Conservation (phyloP, 2,113 vertebrate species). For the Seriola quinqueradiata region DNA sequence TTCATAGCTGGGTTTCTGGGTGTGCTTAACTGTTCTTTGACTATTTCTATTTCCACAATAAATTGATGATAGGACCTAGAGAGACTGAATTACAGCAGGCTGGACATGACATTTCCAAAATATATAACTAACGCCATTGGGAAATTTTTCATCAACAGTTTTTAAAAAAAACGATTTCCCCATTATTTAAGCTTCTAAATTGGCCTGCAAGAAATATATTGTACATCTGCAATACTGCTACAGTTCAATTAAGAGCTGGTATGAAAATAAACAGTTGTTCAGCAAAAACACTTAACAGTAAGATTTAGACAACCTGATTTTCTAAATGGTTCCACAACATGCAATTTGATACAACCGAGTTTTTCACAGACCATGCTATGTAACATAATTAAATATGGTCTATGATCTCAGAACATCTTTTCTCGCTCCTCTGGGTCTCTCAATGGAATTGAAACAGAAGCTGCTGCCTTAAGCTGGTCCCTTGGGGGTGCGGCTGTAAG, state of each 20-base stretch:
- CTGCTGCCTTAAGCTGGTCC: slow-evolving; percentile 76
- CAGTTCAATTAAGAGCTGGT: background rate
- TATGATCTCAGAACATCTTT: slow-evolving; percentile 63
- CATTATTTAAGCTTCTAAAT: background rate
- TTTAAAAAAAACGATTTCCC: background rate
- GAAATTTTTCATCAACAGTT: background rate
- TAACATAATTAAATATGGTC: slow-evolving; percentile 61
- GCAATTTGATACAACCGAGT: background rate
- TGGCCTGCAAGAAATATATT: background rate
- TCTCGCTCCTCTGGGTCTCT: slow-evolving; percentile 61
- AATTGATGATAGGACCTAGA: background rate
- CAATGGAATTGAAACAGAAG: slow-evolving; percentile 78
- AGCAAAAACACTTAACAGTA: background rate
- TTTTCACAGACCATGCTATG: background rate
- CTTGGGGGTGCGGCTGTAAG: slow-evolving; percentile 58
- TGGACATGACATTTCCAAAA: background rate
- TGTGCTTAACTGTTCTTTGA: slow-evolving; percentile 19
- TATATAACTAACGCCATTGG: background rate
- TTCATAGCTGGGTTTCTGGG: slow-evolving; percentile 35
- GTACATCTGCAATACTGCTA: rapidly evolving
- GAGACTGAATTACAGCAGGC: background rate
- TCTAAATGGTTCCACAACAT: background rate
- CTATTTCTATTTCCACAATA: slow-evolving; percentile 5
- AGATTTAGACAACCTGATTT: background rate
- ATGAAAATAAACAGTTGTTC: background rate